phyloP scores from a whole-genome alignment of 2,113 vertebrate species.

The Percopsis transmontana region DNA sequence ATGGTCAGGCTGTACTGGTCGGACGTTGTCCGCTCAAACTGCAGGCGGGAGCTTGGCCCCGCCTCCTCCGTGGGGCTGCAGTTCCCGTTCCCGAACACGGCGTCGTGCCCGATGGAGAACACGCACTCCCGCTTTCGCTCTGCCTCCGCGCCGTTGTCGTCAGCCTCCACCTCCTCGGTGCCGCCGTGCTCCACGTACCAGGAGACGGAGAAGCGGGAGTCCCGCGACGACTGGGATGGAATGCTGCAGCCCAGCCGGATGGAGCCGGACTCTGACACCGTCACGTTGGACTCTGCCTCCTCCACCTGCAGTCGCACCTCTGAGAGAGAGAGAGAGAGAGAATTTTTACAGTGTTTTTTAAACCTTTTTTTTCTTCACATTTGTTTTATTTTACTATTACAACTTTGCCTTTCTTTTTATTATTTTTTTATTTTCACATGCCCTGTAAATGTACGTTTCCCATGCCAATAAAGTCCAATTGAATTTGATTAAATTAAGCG shows the following conservation, averaged over 20 bases:
- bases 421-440: no score
- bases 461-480: no score
- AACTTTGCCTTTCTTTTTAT: no score
- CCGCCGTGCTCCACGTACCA: constrained; percentile 86
- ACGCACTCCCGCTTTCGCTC: constrained; percentile 70
- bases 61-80: constrained; percentile 77
- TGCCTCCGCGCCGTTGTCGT: not conserved
- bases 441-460: no score
- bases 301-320: constrained; percentile 90
- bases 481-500: not conserved
- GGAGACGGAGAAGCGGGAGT: constrained; percentile 91
- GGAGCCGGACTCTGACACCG: constrained; percentile 81
- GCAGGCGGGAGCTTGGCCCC: constrained; percentile 84
- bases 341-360: not conserved
- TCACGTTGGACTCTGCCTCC: constrained; percentile 85
- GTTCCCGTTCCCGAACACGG: constrained; percentile 87
- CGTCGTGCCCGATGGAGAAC: constrained; percentile 82
- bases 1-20: constrained; percentile 90
- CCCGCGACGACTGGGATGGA: constrained; percentile 86
- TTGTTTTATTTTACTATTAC: no score
- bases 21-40: constrained; percentile 86
- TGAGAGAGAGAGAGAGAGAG: constrained; percentile 54
- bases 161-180: constrained; percentile 34
- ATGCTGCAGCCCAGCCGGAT: constrained; percentile 91
- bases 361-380: no score